Percentiles rank a stretch among this genome's conserved stretches.
Conservation (phyloP, 2,113 vertebrate genomes). For the Anguilla japonica region DNA sequence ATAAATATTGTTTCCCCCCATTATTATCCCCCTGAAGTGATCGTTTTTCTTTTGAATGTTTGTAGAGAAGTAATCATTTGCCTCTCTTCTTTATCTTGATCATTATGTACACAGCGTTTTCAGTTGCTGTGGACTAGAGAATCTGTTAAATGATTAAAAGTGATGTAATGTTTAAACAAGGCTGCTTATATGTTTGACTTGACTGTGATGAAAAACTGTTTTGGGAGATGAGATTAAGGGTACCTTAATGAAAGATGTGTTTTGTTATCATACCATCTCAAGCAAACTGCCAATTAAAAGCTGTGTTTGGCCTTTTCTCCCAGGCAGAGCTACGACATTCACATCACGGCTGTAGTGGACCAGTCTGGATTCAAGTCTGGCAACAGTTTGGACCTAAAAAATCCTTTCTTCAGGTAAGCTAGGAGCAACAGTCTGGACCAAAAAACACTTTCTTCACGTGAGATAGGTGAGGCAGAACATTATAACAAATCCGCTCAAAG, state of each 20-base stretch:
- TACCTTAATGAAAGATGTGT: too few relatives aligned
- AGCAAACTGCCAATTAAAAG: background rate
- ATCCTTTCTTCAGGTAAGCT: conserved; percentile 74
- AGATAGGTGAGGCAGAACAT: background rate
- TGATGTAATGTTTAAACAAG: background rate
- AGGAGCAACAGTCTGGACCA: conserved; percentile 69
- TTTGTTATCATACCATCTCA: too few relatives aligned
- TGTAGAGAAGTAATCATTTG: too few relatives aligned
- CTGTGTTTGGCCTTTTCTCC: conserved; percentile 36
- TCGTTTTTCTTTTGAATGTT: too few relatives aligned
- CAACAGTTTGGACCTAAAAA: conserved; percentile 77
- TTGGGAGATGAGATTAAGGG: too few relatives aligned
- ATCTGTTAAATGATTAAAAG: too few relatives aligned
- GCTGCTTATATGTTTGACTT: background rate
- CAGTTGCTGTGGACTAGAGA: too few relatives aligned
- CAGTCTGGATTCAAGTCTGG: conserved; percentile 78
- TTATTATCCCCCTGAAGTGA: too few relatives aligned
- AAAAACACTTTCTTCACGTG: conserved; percentile 67
- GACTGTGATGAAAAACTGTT: background rate
- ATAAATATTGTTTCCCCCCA: too few relatives aligned
- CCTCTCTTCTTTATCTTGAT: too few relatives aligned
- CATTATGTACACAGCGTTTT: too few relatives aligned
- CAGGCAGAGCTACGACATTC: conserved; percentile 79
- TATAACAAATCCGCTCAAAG: background rate
- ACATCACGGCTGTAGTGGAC: conserved; percentile 73